These are phyloP conservation scores for Homalodisca vitripennis DNA, from an alignment of 1,140 invertebrate genomes.

Conservation along the genomic window DNA sequence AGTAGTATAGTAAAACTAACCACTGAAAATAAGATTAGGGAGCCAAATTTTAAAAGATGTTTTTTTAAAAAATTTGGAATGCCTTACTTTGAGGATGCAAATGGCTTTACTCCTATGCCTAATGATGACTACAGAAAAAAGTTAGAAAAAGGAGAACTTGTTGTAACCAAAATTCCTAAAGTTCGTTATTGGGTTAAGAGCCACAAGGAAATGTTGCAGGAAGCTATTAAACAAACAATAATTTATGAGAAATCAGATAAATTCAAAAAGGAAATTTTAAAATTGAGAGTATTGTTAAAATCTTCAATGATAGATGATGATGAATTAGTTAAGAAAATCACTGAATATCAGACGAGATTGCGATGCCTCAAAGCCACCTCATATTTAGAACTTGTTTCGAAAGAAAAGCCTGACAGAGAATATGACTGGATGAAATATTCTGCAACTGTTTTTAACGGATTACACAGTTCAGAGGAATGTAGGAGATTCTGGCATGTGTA, in stretches of 20 bases:
- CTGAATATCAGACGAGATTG: neutral
- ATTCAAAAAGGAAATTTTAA: neutral
- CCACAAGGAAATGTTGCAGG: neutral
- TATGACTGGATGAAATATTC: conserved; percentile 55
- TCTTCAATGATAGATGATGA: neutral
- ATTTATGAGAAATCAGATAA: neutral
- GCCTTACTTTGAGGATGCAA: conserved; percentile 52
- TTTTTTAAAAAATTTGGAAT: conserved; percentile 43
- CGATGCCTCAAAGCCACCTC: neutral
- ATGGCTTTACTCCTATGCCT: conserved; percentile 45
- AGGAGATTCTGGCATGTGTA: conserved; percentile 65
- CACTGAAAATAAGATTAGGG: too few species aligned
- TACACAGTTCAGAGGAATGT: conserved; percentile 55
- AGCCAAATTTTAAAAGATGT: neutral
- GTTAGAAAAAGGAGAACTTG: conserved; percentile 44
- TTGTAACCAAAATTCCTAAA: conserved; percentile 43
- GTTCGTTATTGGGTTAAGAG: conserved; percentile 3
- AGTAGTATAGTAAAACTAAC: too few species aligned
- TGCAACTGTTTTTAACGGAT: conserved; percentile 47
- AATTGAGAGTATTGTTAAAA: neutral
- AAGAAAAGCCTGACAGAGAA: conserved; percentile 37
- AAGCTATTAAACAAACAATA: neutral
- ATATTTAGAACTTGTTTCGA: neutral
- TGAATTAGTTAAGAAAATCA: neutral
- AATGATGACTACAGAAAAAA: conserved; percentile 50